A percentile compares a stretch with the other conserved stretches of the same genome.
phyloP scores from a whole-genome alignment of 2,888 invertebrate genomes.

The Bellardia bayeri region DNA sequence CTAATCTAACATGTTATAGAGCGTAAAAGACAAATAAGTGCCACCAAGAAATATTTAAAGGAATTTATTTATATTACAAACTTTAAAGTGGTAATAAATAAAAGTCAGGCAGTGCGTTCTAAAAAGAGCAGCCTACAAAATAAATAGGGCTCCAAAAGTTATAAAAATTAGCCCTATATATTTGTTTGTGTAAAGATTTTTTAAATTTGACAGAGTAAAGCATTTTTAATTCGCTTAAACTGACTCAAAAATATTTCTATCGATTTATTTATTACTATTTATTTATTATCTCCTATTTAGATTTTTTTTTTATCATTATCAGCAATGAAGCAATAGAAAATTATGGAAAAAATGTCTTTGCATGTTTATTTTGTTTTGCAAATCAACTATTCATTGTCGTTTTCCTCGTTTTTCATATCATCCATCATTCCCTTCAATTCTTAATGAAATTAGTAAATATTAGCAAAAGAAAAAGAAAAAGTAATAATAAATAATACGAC shows the following conservation, averaged over 20 bases:
- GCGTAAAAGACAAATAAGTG: neutral
- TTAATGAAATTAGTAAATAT: too few species aligned
- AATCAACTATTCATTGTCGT: neutral
- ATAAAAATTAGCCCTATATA: too few species aligned
- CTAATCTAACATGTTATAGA: too few species aligned
- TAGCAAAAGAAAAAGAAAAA: too few species aligned
- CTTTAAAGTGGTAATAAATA: too few species aligned
- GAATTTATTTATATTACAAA: too few species aligned
- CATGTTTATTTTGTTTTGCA: neutral
- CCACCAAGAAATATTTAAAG: neutral
- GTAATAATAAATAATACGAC: too few species aligned
- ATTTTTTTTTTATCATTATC: neutral
- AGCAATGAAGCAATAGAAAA: conserved; percentile 12
- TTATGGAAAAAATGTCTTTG: conserved; percentile 15
- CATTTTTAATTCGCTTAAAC: neutral
- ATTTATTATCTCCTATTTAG: neutral
- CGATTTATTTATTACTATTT: neutral
- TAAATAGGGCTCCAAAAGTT: too few species aligned
- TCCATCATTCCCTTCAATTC: neutral
- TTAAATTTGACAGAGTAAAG: too few species aligned
- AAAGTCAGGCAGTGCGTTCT: too few species aligned
- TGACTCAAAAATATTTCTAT: neutral
- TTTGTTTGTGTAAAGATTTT: too few species aligned
- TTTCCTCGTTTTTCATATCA: neutral
- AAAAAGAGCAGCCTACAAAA: too few species aligned